phyloP scores from a whole-genome alignment of 2,797 vertebrate species.

The Typhlichthys eigenmanni region DNA sequence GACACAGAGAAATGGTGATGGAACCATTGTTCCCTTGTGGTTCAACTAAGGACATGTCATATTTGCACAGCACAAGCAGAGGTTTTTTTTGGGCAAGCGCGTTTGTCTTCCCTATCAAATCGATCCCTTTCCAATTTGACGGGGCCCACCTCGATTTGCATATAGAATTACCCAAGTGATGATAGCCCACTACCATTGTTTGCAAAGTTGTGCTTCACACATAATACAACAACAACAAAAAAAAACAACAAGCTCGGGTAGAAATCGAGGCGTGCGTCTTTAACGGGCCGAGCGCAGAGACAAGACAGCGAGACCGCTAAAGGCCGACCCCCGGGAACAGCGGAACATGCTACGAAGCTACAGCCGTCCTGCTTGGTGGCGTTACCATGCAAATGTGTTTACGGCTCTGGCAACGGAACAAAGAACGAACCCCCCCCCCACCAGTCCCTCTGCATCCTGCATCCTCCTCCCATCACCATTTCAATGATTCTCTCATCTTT shows the following conservation, averaged over 20 bases:
- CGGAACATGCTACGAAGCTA: conserved; percentile 6
- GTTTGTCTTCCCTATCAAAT: not conserved
- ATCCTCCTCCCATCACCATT: conserved; percentile 73
- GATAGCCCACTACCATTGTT: too few relatives aligned
- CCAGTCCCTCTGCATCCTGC: conserved; percentile 57
- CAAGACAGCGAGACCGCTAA: too few relatives aligned
- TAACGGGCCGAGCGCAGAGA: too few relatives aligned
- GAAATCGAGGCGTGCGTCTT: too few relatives aligned
- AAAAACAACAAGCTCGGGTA: too few relatives aligned
- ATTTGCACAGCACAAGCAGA: conserved; percentile 17
- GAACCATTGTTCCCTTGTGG: conserved; percentile 8
- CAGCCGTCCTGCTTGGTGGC: conserved; percentile 23
- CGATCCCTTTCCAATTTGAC: too few relatives aligned
- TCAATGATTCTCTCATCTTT: conserved; percentile 69
- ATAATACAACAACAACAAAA: too few relatives aligned
- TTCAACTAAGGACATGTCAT: too few relatives aligned
- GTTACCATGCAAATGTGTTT: conserved; percentile 71
- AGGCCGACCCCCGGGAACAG: conserved; percentile 13
- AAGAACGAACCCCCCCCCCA: conserved; percentile 51
- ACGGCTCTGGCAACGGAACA: conserved; percentile 59
- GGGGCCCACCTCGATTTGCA: too few relatives aligned
- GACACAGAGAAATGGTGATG: conserved; percentile 11
- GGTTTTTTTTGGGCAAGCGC: not conserved
- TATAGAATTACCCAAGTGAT: too few relatives aligned
- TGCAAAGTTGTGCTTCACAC: too few relatives aligned